phyloP scores from a whole-genome alignment of 2,888 invertebrate species.

The Julus scanicus region DNA sequence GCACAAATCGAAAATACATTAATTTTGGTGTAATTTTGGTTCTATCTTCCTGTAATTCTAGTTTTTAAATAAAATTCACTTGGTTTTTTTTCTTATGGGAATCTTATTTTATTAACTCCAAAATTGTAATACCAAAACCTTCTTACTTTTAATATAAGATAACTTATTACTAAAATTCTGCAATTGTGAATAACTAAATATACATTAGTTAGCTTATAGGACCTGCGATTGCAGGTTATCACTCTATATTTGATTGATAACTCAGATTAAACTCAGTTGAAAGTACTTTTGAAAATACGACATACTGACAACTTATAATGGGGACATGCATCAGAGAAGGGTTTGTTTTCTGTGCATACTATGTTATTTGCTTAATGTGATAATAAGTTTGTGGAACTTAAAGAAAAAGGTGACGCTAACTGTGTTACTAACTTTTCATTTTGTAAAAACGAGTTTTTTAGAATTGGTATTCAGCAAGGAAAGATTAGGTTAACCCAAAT shows the following conservation, averaged over 20 bases:
- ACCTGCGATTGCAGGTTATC: background rate
- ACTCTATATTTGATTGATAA: background rate
- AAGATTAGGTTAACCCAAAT: background rate
- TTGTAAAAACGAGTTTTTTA: background rate
- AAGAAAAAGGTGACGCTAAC: background rate
- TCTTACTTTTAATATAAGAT: too few species aligned
- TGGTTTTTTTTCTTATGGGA: too few species aligned
- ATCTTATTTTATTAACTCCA: too few species aligned
- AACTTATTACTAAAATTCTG: too few species aligned
- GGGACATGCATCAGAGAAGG: background rate
- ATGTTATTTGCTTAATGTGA: background rate
- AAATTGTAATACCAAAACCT: too few species aligned
- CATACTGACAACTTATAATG: background rate
- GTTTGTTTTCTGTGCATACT: background rate
- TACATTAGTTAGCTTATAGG: background rate
- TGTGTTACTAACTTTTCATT: background rate
- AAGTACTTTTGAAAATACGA: background rate
- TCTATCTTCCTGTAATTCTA: too few species aligned
- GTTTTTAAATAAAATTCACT: too few species aligned
- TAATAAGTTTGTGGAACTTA: background rate
- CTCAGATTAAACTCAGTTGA: background rate
- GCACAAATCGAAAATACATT: too few species aligned
- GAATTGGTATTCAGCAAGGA: background rate
- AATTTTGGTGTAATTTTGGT: too few species aligned
- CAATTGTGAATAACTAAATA: background rate